phyloP scores from a whole-genome alignment of 2,888 invertebrate species.

The Galerucella nymphaeae region DNA sequence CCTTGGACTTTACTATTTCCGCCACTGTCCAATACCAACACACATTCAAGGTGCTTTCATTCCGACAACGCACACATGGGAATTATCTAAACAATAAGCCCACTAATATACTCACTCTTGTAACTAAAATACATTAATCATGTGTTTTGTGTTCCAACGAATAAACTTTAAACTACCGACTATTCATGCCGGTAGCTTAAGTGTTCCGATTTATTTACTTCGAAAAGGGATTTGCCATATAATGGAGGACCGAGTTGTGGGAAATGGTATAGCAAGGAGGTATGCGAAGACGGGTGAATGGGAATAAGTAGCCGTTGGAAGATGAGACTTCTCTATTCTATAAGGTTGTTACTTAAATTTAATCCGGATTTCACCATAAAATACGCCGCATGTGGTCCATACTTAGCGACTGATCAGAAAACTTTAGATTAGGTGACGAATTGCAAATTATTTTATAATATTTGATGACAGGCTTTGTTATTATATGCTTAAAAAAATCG shows the following conservation, averaged over 20 bases:
- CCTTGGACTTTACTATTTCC: not conserved
- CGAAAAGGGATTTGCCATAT: constrained; percentile 23
- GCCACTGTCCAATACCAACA: constrained; percentile 2
- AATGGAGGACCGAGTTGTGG: constrained; percentile 1
- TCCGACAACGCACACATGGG: constrained; percentile 40
- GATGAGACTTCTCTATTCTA: not conserved
- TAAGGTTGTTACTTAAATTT: not conserved
- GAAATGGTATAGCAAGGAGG: not conserved
- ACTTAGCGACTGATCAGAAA: not conserved
- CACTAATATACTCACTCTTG: constrained; percentile 43
- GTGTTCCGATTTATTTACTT: constrained; percentile 39
- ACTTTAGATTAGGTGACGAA: no score
- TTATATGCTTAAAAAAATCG: no score
- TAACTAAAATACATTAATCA: constrained; percentile 44
- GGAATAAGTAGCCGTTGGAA: constrained; percentile 1
- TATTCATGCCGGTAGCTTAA: constrained; percentile 36
- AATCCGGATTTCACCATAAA: not conserved
- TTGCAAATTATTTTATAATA: no score
- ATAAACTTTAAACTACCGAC: constrained; percentile 44
- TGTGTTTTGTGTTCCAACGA: constrained; percentile 43
- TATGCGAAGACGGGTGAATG: not conserved
- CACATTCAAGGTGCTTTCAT: constrained; percentile 37
- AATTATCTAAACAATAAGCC: constrained; percentile 44
- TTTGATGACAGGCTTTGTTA: no score
- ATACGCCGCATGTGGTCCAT: not conserved